Percentiles rank a stretch among this genome's conserved stretches.
phyloP scores from a whole-genome alignment of 2,113 vertebrate genomes.

The Echinops telfairi region DNA sequence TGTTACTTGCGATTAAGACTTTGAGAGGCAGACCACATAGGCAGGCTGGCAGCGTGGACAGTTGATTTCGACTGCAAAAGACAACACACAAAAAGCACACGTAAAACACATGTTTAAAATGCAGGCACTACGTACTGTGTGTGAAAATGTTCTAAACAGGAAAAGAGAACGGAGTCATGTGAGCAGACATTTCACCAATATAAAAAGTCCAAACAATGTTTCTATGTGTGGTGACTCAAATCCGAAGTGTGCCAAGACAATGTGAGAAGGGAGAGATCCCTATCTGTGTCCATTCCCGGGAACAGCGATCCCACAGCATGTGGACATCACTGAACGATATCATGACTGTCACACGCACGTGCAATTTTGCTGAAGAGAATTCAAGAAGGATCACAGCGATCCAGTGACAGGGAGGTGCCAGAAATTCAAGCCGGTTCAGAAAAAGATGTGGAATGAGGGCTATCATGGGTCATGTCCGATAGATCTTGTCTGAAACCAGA shows the following conservation, averaged over 20 bases:
- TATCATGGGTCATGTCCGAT: neutral
- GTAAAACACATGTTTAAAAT: slow-evolving; percentile 69
- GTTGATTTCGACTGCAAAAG: slow-evolving; percentile 95
- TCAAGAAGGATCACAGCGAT: neutral
- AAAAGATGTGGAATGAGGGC: no score
- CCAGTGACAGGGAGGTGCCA: neutral
- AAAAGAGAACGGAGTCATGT: neutral
- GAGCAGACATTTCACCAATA: slow-evolving; percentile 28
- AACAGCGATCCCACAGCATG: neutral
- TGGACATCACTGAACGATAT: neutral
- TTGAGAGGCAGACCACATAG: slow-evolving; percentile 96
- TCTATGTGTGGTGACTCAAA: neutral
- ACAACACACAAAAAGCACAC: slow-evolving; percentile 74
- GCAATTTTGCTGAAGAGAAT: neutral
- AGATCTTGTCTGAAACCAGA: neutral
- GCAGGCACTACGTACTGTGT: neutral
- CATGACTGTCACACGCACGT: neutral
- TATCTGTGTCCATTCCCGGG: neutral
- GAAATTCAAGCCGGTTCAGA: neutral
- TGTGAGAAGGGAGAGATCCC: neutral
- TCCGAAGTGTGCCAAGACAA: neutral
- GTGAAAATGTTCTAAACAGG: slow-evolving; percentile 16
- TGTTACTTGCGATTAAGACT: slow-evolving; percentile 98
- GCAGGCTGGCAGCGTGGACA: slow-evolving; percentile 93
- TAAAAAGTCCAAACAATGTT: neutral